Conservation (phyloP, 2,797 vertebrate genomes). For the Cetoscarus ocellatus region DNA sequence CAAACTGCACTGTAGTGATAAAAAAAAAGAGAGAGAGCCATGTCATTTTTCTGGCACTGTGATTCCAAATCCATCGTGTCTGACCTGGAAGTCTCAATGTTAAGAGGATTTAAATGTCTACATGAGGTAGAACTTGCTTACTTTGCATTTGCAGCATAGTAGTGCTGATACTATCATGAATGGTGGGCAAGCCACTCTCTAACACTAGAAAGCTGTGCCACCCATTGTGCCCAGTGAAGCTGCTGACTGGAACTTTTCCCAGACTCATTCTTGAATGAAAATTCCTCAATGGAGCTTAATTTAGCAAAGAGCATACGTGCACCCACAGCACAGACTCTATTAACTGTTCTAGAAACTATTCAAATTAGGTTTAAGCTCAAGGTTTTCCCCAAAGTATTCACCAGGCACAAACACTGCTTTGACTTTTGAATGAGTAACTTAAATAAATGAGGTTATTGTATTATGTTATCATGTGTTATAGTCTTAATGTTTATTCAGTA, state of each 20-base stretch:
- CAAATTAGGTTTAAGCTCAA: background rate
- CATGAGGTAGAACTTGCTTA: too few species aligned
- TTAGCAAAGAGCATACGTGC: slow-evolving; percentile 20
- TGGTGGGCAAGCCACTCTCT: slow-evolving; percentile 17
- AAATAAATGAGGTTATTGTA: too few species aligned
- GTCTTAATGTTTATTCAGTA: too few species aligned
- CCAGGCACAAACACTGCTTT: background rate
- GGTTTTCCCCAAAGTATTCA: background rate
- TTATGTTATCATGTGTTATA: too few species aligned
- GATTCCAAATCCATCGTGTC: background rate
- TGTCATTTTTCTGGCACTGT: slow-evolving; percentile 43
- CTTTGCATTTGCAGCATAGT: background rate
- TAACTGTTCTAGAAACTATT: background rate
- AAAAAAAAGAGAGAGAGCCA: slow-evolving; percentile 27
- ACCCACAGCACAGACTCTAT: background rate
- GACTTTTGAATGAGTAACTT: background rate
- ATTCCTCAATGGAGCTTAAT: slow-evolving; percentile 51
- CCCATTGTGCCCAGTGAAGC: slow-evolving; percentile 37
- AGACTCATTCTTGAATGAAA: slow-evolving; percentile 54
- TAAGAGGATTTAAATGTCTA: background rate
- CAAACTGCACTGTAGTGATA: slow-evolving; percentile 93
- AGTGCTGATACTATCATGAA: slow-evolving; percentile 36
- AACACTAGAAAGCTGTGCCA: slow-evolving; percentile 4
- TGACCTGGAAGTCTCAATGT: slow-evolving; percentile 7
- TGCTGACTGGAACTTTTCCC: slow-evolving; percentile 31